These are phyloP conservation scores for Sebastes taczanowskii DNA, from an alignment of 2,797 vertebrate species.

Conservation along the genomic window DNA sequence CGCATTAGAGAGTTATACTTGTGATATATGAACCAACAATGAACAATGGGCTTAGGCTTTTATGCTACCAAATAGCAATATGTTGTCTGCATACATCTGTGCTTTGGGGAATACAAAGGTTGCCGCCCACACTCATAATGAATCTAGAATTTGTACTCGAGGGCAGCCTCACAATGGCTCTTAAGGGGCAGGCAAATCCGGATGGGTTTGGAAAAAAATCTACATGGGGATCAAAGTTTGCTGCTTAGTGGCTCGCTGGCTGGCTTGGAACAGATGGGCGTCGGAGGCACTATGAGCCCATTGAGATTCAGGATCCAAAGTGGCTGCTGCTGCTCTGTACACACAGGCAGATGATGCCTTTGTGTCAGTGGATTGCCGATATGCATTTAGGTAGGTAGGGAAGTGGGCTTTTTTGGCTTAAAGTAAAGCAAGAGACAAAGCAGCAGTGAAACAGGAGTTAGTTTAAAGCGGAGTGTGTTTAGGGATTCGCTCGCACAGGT, in stretches of 20 bases:
- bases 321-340: slow-evolving; percentile 83
- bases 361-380: slow-evolving; percentile 77
- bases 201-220: slow-evolving; percentile 82
- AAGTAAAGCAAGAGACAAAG: slow-evolving; percentile 69
- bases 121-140: slow-evolving; percentile 83
- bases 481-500: slow-evolving; percentile 61
- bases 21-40: slow-evolving; percentile 78
- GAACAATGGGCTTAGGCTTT: slow-evolving; percentile 77
- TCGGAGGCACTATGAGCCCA: slow-evolving; percentile 83
- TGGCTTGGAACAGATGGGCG: slow-evolving; percentile 86
- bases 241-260: slow-evolving; percentile 80
- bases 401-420: slow-evolving; percentile 66
- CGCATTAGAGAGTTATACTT: slow-evolving; percentile 50
- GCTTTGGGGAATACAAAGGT: slow-evolving; percentile 84
- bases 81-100: slow-evolving; percentile 77
- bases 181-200: slow-evolving; percentile 83
- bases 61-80: slow-evolving; percentile 83
- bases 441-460: slow-evolving; percentile 60
- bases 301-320: slow-evolving; percentile 86
- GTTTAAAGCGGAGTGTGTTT: slow-evolving; percentile 53
- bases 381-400: slow-evolving; percentile 76
- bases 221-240: slow-evolving; percentile 86
- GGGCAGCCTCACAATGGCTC: slow-evolving; percentile 80
- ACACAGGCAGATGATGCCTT: slow-evolving; percentile 81
- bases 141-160: slow-evolving; percentile 82